A percentile compares a stretch with the other conserved stretches of the same genome.
Conservation (phyloP, 2,888 invertebrate species). For the Trachelus tabidus region DNA sequence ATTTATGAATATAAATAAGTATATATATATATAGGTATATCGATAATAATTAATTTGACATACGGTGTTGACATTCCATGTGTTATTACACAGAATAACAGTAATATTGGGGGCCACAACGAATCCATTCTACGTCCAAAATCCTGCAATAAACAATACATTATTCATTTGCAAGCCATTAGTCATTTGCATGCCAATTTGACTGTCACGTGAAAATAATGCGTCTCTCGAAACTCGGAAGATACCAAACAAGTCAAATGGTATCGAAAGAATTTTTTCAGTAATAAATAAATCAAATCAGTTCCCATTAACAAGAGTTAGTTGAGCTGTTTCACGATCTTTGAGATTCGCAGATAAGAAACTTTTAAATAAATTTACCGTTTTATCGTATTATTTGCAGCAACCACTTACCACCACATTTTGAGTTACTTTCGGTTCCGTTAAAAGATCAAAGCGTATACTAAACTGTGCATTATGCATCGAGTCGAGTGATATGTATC, state of each 20-base stretch:
- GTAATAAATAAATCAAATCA: background rate
- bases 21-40: no score
- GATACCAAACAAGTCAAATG: background rate
- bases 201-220: background rate
- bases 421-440: background rate
- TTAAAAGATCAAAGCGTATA: background rate
- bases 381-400: background rate
- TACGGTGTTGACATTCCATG: conserved; percentile 30
- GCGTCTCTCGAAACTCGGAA: background rate
- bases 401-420: no score
- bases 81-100: conserved; percentile 27
- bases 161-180: background rate
- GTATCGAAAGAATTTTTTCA: background rate
- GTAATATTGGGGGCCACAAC: conserved; percentile 24
- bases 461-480: background rate
- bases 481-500: background rate
- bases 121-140: conserved; percentile 30
- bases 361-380: background rate
- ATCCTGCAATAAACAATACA: background rate
- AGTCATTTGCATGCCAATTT: no score
- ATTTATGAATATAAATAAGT: background rate
- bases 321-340: background rate
- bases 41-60: conserved; percentile 16
- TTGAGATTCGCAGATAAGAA: background rate
- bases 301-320: background rate